Evolutionary conservation across 2,113 vertebrate species (phyloP), one percentile per base, ranked within the genome.

Genomic region (Paratilapia polleni): DNA sequence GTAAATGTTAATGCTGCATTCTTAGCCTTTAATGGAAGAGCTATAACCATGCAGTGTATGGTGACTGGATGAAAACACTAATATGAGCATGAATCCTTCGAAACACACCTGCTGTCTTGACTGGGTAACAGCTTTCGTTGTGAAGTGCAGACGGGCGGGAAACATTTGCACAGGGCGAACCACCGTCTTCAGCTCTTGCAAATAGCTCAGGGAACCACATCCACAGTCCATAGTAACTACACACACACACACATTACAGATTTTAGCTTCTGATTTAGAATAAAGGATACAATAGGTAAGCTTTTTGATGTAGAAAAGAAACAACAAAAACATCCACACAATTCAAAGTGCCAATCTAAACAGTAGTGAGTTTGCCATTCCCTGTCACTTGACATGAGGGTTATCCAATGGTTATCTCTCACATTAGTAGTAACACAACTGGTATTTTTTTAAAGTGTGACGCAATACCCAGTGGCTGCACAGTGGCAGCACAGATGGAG

Each of bases 141-240:
- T 38, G 31, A 4, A n/a, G 2, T 0, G 43, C 36, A 52, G 85
- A 87, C 1, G 22, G 20, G 12, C 41, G 57, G 20, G 94, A 90
- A 24, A 83, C 14, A 61, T 94, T 95, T 74, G 92, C 73, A 34
- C 96, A 96, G 2, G 95, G 93, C 0, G 94, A 95, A 4, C 95
- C 95, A 0, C 94, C 94, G 0, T 63, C 86, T 62, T 96, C 95
- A 0, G 90, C 36, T 66, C 94, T 92, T 20, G 64, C 79, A 34
- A 96, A 94, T 22, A 96, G 93, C 89, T 94, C 95, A 0, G 95
- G 96, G 76, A 96, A 95, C 96, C 96, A 96, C 96, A 96, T 96
- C 96, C 96, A 96, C 77, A 96, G 91, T 1, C 96, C 96, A 8
- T 96, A 96, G 79, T 94, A 96, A 5, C 96, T 96, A 36, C 17